Conservation (phyloP, 2,888 invertebrate species). For the Vannuccia rotundouncinata region DNA sequence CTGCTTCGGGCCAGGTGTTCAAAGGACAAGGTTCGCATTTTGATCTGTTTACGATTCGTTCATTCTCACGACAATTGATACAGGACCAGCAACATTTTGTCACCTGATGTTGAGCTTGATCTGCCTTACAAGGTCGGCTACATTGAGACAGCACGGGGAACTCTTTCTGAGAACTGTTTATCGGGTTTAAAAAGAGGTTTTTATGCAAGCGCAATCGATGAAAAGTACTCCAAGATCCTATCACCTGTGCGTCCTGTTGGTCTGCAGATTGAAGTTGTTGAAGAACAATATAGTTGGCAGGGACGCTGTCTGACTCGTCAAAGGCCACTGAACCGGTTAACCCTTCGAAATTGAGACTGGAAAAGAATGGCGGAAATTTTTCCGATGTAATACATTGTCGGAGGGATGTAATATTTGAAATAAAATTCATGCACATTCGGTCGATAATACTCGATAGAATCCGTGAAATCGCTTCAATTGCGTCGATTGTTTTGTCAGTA, state of each 20-base stretch:
- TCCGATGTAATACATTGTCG: background rate
- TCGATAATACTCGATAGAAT: background rate
- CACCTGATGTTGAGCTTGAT: background rate
- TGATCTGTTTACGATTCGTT: background rate
- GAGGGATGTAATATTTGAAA: background rate
- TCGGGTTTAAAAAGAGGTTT: background rate
- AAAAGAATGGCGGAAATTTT: background rate
- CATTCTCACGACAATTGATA: conserved; percentile 16
- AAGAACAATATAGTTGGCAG: background rate
- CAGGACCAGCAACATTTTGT: conserved; percentile 12
- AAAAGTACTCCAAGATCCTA: background rate
- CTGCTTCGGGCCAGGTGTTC: background rate
- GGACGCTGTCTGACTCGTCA: background rate
- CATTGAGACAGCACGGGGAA: background rate
- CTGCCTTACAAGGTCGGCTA: background rate
- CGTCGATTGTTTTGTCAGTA: background rate
- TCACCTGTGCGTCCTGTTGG: background rate
- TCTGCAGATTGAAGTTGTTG: background rate
- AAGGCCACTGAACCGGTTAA: background rate
- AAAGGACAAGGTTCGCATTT: conserved; percentile 11
- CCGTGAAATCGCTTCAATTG: background rate
- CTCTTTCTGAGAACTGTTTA: background rate
- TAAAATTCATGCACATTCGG: background rate
- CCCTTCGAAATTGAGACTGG: background rate
- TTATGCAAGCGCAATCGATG: background rate